Percentiles rank a stretch among this genome's conserved stretches.
phyloP scores from a whole-genome alignment of 2,113 vertebrate genomes.

The Ophthalmolycus amberensis region DNA sequence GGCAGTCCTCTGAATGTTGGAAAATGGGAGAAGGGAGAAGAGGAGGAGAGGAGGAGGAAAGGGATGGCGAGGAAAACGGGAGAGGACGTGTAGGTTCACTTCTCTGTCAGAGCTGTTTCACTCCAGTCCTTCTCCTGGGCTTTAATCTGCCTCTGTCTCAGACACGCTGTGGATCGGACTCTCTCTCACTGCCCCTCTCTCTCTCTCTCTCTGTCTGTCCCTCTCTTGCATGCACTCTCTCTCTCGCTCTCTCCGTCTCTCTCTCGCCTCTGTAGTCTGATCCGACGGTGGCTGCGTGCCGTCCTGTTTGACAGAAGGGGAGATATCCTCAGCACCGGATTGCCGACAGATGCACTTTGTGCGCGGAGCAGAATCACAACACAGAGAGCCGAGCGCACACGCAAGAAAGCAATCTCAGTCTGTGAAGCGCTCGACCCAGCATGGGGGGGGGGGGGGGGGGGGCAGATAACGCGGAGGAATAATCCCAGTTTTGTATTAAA shows the following conservation, averaged over 20 bases:
- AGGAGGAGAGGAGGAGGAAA: conserved; percentile 68
- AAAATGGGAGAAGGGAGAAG: conserved; percentile 68
- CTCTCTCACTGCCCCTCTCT: conserved; percentile 53
- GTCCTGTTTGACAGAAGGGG: conserved; percentile 72
- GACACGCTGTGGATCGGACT: conserved; percentile 62
- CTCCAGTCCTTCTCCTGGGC: conserved; percentile 68
- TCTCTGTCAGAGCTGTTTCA: conserved; percentile 74
- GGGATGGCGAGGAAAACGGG: conserved; percentile 74
- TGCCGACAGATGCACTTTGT: conserved; percentile 78
- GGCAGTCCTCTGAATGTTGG: conserved; percentile 65
- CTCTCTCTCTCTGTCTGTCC: conserved; percentile 45
- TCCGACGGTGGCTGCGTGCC: conserved; percentile 58
- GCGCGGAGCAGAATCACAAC: conserved; percentile 57
- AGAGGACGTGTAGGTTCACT: conserved; percentile 75
- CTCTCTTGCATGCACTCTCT: conserved; percentile 34
- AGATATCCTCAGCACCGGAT: conserved; percentile 71
- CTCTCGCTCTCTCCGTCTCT: conserved; percentile 33
- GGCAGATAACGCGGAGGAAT: conserved; percentile 39
- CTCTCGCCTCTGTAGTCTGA: conserved; percentile 66
- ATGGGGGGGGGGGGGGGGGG: background rate
- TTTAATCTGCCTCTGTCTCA: conserved; percentile 73
- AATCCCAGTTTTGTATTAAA: conserved; percentile 58
- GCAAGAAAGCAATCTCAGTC: conserved; percentile 56
- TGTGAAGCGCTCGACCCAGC: conserved; percentile 27
- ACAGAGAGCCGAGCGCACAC: conserved; percentile 40